Conservation (phyloP, 2,797 vertebrate genomes). For the Gymnothorax javanicus region DNA sequence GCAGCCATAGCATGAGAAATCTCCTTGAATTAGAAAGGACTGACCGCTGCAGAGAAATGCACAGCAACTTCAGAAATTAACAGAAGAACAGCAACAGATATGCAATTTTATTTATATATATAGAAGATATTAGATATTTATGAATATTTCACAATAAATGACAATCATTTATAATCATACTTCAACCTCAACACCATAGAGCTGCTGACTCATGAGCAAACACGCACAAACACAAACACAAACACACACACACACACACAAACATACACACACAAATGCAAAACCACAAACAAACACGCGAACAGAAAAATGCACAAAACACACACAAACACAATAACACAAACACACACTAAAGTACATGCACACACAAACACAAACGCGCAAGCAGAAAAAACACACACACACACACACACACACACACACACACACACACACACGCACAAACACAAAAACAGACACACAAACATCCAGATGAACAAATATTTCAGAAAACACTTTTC, state of each 20-base stretch:
- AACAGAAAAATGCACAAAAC: neutral
- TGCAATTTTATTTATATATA: neutral
- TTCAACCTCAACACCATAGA: conserved; percentile 29
- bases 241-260: neutral
- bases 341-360: neutral
- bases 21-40: neutral
- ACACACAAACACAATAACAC: neutral
- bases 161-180: conserved; percentile 13
- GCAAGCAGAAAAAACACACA: no score
- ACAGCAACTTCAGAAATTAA: neutral
- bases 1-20: neutral
- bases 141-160: neutral
- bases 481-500: neutral
- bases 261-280: neutral
- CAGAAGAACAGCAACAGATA: neutral
- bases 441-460: conserved; percentile 23
- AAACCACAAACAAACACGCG: neutral
- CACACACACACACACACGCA: neutral
- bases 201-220: neutral
- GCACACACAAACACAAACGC: no score
- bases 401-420: neutral
- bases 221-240: neutral
- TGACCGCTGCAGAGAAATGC: neutral
- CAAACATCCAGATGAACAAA: neutral
- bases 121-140: neutral